A percentile compares a stretch with the other conserved stretches of the same genome.
phyloP scores from a whole-genome alignment of 2,888 invertebrate species.

The Syrphus vitripennis region DNA sequence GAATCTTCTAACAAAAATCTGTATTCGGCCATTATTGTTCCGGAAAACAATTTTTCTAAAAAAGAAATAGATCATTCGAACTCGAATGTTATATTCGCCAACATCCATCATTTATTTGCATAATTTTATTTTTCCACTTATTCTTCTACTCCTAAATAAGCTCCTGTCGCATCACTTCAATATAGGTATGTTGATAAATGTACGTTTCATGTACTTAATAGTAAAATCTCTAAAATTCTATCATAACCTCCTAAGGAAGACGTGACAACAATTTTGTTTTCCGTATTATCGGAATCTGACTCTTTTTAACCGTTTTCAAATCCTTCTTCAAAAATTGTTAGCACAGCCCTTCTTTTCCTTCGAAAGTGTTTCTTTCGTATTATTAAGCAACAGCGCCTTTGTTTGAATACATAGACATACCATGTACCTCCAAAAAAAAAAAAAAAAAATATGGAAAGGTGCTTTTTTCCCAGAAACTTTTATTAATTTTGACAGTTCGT shows the following conservation, averaged over 20 bases:
- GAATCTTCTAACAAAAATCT: too few species aligned
- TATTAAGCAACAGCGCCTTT: not conserved
- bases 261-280: conserved; percentile 69
- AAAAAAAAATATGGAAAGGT: conserved; percentile 40
- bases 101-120: too few species aligned
- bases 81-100: too few species aligned
- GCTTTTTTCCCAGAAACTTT: conserved; percentile 64
- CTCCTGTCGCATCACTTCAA: not conserved
- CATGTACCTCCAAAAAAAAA: not conserved
- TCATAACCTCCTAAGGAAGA: conserved; percentile 63
- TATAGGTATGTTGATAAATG: conserved; percentile 50
- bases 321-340: conserved; percentile 57
- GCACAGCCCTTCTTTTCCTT: not conserved
- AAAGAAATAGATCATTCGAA: too few species aligned
- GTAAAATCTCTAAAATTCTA: conserved; percentile 68
- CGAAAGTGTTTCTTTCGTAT: conserved; percentile 50
- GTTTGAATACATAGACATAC: conserved; percentile 15
- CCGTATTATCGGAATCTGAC: conserved; percentile 60
- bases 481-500: conserved; percentile 68
- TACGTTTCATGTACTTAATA: conserved; percentile 61
- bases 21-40: too few species aligned
- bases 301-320: conserved; percentile 33
- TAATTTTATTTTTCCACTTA: too few species aligned
- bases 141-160: too few species aligned
- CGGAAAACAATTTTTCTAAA: too few species aligned